These are phyloP conservation scores for Tychaedon coryphoeus DNA, from an alignment of 2,113 vertebrate species.

Conservation along the genomic window DNA sequence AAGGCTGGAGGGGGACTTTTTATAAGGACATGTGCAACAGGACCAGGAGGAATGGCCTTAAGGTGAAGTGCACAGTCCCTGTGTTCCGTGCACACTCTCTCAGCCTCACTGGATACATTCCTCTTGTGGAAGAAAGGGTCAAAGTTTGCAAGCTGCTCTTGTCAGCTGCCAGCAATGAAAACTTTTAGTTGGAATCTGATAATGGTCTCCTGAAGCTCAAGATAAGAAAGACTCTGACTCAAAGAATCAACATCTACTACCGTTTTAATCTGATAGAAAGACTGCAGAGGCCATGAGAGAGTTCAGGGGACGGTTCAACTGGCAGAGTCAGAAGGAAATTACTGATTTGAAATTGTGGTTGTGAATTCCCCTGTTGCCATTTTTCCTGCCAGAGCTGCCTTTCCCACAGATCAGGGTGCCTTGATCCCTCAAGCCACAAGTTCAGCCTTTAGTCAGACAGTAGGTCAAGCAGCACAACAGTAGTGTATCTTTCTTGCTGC, in stretches of 20 bases:
- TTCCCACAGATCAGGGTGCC: background rate
- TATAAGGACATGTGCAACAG: fast-evolving
- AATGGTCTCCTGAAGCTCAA: background rate
- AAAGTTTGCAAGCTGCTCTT: background rate
- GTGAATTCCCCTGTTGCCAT: background rate
- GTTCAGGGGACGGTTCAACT: background rate
- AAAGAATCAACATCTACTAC: background rate
- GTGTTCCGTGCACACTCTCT: background rate
- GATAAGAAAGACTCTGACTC: background rate
- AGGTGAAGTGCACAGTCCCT: background rate
- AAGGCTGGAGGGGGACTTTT: background rate
- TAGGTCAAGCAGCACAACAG: background rate
- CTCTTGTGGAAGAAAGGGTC: background rate
- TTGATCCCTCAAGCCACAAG: background rate
- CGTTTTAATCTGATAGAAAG: background rate
- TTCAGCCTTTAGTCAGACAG: background rate
- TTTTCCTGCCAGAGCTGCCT: background rate
- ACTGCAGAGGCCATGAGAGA: background rate
- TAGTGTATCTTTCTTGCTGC: background rate
- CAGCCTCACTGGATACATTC: background rate
- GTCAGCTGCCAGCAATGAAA: background rate
- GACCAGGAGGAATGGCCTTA: background rate
- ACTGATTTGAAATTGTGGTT: background rate
- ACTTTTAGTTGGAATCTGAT: background rate
- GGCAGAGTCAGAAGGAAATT: background rate